Conservation (phyloP, 2,113 vertebrate species). For the Austrofundulus limnaeus region DNA sequence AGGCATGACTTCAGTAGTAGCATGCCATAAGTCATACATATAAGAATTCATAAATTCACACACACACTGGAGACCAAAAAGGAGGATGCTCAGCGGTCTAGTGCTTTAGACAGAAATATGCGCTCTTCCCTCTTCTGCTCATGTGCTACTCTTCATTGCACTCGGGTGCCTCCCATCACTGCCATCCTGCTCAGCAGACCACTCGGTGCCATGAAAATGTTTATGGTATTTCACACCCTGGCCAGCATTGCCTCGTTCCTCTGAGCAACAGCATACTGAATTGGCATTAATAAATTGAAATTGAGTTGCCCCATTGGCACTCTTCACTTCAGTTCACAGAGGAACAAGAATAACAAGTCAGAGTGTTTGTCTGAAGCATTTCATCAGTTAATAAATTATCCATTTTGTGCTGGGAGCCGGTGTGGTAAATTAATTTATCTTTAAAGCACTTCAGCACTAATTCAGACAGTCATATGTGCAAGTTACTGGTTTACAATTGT, state of each 20-base stretch:
- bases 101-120: conserved; percentile 18
- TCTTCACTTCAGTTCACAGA: conserved; percentile 47
- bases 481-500: background rate
- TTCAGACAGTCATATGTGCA: conserved; percentile 5
- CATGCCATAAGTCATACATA: conserved; percentile 18
- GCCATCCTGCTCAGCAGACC: conserved; percentile 51
- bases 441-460: conserved; percentile 10
- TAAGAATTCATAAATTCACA: conserved; percentile 26
- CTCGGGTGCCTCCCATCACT: conserved; percentile 49
- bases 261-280: conserved; percentile 71
- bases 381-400: conserved; percentile 36
- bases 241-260: conserved; percentile 42
- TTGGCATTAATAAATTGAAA: conserved; percentile 73
- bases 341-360: conserved; percentile 36
- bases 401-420: conserved; percentile 10
- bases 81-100: conserved; percentile 16
- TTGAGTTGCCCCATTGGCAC: conserved; percentile 40
- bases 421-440: conserved; percentile 21
- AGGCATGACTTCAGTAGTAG: conserved; percentile 32
- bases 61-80: conserved; percentile 6
- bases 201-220: conserved; percentile 48
- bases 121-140: conserved; percentile 17
- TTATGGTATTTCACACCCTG: conserved; percentile 57
- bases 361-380: conserved; percentile 29
- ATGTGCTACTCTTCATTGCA: conserved; percentile 44